Evolutionary conservation across 2,797 vertebrate species (phyloP).

Genomic region (Borostomias antarcticus): DNA sequence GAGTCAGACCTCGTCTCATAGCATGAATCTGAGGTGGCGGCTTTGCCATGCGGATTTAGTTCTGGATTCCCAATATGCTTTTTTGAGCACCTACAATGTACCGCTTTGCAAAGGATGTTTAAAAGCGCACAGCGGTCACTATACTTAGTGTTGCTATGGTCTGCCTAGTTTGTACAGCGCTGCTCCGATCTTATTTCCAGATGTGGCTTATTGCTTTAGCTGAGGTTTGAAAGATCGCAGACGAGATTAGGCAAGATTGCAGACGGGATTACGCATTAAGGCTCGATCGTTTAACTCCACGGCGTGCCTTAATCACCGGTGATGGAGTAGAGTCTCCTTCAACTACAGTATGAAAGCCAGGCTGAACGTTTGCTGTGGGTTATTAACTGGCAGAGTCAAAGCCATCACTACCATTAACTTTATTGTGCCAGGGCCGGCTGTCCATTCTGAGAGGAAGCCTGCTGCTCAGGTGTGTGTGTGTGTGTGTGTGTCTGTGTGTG

Average conservation of each 20-base stretch:
- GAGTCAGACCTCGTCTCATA: neutral
- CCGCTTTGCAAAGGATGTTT: neutral
- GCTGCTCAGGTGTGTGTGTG: neutral
- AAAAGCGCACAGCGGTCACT: neutral
- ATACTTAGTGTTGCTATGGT: neutral
- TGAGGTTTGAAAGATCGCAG: constrained; percentile 8
- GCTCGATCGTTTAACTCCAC: constrained; percentile 10
- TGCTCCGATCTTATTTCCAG: neutral
- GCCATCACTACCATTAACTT: constrained; percentile 5
- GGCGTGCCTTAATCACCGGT: constrained; percentile 13
- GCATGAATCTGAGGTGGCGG: no score
- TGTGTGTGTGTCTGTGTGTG: no score
- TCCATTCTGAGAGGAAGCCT: neutral
- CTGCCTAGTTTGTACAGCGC: neutral
- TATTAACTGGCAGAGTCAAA: neutral
- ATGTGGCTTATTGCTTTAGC: neutral
- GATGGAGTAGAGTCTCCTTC: constrained; percentile 9
- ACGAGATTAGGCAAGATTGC: constrained; percentile 21
- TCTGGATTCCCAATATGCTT: neutral
- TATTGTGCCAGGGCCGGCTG: neutral
- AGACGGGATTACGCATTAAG: constrained; percentile 22
- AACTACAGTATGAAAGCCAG: constrained; percentile 7
- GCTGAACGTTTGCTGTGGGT: constrained; percentile 10
- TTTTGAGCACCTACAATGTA: neutral
- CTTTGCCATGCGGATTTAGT: neutral